Base-by-base conservation (phyloP, 1,140 invertebrate species). In the Lepeophtheirus salmonis region DNA sequence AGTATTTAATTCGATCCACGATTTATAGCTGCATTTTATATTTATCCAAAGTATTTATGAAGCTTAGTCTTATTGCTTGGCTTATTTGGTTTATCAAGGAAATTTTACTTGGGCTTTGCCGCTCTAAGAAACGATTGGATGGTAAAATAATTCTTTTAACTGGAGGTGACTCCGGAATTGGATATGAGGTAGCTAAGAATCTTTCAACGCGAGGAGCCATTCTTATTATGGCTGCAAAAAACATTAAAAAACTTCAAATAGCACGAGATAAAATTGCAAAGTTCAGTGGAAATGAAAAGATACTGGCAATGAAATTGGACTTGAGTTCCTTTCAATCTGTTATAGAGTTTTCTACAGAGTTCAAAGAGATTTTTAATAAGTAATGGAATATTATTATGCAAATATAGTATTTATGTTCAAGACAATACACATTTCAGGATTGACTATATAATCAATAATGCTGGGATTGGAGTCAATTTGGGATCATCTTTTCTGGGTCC, bases 91-190 rank as follows among this genome's bases (percentile, higher is more conserved):
- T 41, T 6, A 10, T 41, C 30, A 54, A 54, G 23, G 52, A 54
- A 20, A 21, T 54, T 3, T 16, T 24, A 14, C 20, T 54, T 14
- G 52, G 52, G 2, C 10, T 54, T 2, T 20, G 17, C 21, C 52
- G 52, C 2, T 54, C 3, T 21, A 54, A 54, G 52, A 54, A 54
- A 20, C 20, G 52, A 4, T 13, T 54, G 52, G 52, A 54, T 20
- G 52, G 52, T 2, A 54, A 54, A 20, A 24, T 54, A n/a, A 54
- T 54, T 24, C 20, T 54, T 24, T 16, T 54, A 2, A 54, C 52
- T 2, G 52, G 52, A 21, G 52, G 52, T 16, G 23, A 54, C 23
- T 20, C 52, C 2, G 52, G 52, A 2, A 54, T 54, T 1, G 52
- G 52, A 3, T 20, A 16, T n/a, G 52, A 54, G 21, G 23, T 24